These are phyloP conservation scores for Hypotaenidia okinawae DNA, from an alignment of 2,797 vertebrate species.

Conservation along the genomic window DNA sequence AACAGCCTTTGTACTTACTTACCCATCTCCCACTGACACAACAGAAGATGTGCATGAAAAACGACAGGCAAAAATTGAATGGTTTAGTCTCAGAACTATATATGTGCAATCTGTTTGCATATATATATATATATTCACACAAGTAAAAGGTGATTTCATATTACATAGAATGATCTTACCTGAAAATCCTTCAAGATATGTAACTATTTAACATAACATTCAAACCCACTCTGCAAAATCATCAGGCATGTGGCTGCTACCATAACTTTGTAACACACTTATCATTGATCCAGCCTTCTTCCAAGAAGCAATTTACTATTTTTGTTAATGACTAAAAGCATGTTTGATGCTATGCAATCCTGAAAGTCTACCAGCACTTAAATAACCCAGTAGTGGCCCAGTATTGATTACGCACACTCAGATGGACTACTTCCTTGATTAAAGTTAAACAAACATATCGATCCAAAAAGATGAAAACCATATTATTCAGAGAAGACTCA, in stretches of 20 bases:
- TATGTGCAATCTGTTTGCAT: not conserved
- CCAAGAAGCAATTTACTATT: conserved; percentile 4
- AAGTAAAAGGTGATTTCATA: not conserved
- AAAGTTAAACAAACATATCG: not conserved
- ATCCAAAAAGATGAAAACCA: not conserved
- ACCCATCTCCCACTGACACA: not conserved
- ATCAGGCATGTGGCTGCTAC: not conserved
- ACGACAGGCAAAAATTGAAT: not conserved
- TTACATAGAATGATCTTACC: not conserved
- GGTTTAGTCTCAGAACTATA: not conserved
- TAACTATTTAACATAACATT: not conserved
- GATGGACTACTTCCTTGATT: not conserved
- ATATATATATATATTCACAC: too few relatives aligned
- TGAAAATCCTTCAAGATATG: not conserved
- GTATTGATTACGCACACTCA: not conserved
- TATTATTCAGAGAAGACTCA: not conserved
- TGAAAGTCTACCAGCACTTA: not conserved
- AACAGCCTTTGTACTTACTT: not conserved
- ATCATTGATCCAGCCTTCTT: not conserved
- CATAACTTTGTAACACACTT: not conserved
- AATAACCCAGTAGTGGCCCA: not conserved
- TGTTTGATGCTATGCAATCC: not conserved
- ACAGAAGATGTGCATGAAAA: not conserved
- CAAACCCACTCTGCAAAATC: not conserved
- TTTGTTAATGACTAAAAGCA: not conserved